Evolutionary conservation across 2,797 vertebrate species (phyloP).

Genomic region (Bradypus variegatus): DNA sequence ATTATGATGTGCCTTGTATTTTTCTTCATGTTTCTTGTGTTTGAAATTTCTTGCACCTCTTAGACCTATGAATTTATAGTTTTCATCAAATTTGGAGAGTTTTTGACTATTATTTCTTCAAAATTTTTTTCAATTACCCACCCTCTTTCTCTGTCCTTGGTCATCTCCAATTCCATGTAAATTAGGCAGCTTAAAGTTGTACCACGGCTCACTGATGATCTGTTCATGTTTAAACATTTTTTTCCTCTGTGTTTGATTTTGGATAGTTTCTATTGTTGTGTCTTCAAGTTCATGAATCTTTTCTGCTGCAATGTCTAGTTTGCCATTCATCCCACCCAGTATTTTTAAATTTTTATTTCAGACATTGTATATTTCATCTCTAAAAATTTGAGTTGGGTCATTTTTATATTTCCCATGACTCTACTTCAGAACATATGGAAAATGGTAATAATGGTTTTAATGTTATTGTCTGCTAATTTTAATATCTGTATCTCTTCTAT

Average conservation of each 20-base stretch:
- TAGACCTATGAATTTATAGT: not conserved
- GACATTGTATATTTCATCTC: not conserved
- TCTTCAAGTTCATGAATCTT: not conserved
- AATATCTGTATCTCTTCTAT: not conserved
- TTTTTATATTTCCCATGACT: not conserved
- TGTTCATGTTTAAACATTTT: not conserved
- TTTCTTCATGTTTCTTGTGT: not conserved
- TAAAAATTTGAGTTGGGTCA: not conserved
- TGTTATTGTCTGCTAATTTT: not conserved
- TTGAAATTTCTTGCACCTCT: not conserved
- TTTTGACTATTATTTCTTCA: not conserved
- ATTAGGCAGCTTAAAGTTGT: not conserved
- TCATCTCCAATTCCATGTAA: not conserved
- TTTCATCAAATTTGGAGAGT: not conserved
- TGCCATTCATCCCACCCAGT: not conserved
- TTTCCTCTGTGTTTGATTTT: not conserved
- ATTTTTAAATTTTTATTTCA: not conserved
- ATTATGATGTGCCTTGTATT: not conserved
- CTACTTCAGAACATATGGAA: not conserved
- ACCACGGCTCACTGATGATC: not conserved
- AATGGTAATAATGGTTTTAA: not conserved
- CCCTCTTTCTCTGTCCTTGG: not conserved
- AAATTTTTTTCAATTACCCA: not conserved
- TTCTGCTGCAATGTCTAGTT: not conserved
- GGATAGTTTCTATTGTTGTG: not conserved